phyloP scores from a whole-genome alignment of 2,888 invertebrate species.

The Cabera pusaria region DNA sequence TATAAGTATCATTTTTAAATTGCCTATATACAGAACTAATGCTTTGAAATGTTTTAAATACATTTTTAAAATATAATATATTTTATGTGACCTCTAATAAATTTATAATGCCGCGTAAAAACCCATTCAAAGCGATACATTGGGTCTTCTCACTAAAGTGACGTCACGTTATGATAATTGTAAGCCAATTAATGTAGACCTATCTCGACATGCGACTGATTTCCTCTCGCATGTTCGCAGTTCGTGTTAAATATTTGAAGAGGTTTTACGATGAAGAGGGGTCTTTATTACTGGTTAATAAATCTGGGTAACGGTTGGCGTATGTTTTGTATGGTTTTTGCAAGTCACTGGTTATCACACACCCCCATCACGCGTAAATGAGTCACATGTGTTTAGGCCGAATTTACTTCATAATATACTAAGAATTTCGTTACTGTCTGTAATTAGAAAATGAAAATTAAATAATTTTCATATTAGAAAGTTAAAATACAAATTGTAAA shows the following conservation, averaged over 20 bases:
- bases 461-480: too few relatives aligned
- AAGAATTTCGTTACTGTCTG: too few relatives aligned
- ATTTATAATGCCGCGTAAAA: slow-evolving; percentile 44
- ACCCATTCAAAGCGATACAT: slow-evolving; percentile 36
- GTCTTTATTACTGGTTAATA: slow-evolving; percentile 13
- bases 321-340: slow-evolving; percentile 27
- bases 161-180: slow-evolving; percentile 34
- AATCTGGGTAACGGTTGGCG: slow-evolving; percentile 28
- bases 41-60: too few relatives aligned
- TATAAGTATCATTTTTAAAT: too few relatives aligned
- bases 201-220: slow-evolving; percentile 2
- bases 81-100: too few relatives aligned
- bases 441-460: too few relatives aligned
- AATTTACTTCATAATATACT: too few relatives aligned
- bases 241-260: too few relatives aligned
- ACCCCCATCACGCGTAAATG: slow-evolving; percentile 31
- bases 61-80: too few relatives aligned
- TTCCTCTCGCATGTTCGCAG: background rate
- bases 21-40: too few relatives aligned
- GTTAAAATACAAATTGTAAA: too few relatives aligned
- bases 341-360: slow-evolving; percentile 37
- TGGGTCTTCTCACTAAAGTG: slow-evolving; percentile 22
- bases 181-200: slow-evolving; percentile 33
- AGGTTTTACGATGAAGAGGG: background rate
- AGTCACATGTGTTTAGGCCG: slow-evolving; percentile 10